Conservation (phyloP, 23 tunicate genomes). For the Corella eumyota region DNA sequence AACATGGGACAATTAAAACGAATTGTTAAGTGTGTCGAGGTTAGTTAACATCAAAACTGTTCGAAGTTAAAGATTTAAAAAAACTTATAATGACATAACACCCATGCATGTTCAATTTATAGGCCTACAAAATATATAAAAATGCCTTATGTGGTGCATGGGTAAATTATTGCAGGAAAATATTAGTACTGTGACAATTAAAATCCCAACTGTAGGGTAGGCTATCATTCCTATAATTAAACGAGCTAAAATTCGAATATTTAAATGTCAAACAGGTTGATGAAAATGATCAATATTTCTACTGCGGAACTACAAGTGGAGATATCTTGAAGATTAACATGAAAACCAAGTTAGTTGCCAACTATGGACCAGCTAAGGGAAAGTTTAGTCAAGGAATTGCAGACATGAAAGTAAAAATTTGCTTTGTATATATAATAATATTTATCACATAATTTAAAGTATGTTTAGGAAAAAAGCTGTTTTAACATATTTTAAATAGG, state of each 20-base stretch:
- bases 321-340: conserved; percentile 87
- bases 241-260: too few species aligned
- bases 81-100: too few species aligned
- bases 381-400: conserved; percentile 79
- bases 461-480: not conserved
- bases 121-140: too few species aligned
- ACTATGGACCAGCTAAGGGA: conserved; percentile 80
- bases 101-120: too few species aligned
- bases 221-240: too few species aligned
- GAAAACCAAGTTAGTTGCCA: conserved; percentile 59
- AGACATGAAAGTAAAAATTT: conserved; percentile 41
- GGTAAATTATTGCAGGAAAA: too few species aligned
- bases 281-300: conserved; percentile 64
- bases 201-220: too few species aligned
- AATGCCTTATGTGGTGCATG: too few species aligned
- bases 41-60: conserved; percentile 6
- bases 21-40: conserved; percentile 80
- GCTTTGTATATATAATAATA: not conserved
- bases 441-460: too few species aligned
- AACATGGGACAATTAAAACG: conserved; percentile 83
- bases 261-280: conserved; percentile 59
- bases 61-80: too few species aligned
- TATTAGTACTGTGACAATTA: too few species aligned
- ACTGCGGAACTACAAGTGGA: conserved; percentile 96
- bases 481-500: not conserved